Evolutionary conservation across 2,797 vertebrate genomes (phyloP).

Genomic region (Periparus ater): DNA sequence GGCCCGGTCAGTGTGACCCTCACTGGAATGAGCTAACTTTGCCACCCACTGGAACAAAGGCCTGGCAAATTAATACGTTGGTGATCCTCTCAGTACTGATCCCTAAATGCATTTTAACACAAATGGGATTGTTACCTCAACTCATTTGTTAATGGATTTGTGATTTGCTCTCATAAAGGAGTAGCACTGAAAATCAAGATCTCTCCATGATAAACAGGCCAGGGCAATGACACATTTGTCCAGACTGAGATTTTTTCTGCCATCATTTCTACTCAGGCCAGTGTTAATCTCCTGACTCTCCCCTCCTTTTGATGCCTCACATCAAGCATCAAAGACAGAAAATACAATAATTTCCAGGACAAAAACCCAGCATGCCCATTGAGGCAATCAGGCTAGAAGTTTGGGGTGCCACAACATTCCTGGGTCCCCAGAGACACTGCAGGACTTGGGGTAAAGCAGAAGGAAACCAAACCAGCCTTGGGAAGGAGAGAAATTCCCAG

Average conservation of each 20-base stretch:
- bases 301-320: neutral
- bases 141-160: constrained; percentile 67
- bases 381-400: neutral
- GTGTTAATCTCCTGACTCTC: neutral
- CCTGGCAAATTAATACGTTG: constrained; percentile 29
- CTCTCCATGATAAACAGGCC: constrained; percentile 18
- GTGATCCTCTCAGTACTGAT: constrained; percentile 60
- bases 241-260: neutral
- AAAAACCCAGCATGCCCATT: neutral
- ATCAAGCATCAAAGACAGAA: neutral
- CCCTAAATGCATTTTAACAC: constrained; percentile 54
- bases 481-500: constrained; percentile 5
- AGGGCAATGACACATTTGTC: neutral
- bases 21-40: constrained; percentile 4
- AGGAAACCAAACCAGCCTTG: neutral
- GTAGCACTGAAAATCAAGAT: constrained; percentile 49
- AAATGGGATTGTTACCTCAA: constrained; percentile 67
- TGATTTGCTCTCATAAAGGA: constrained; percentile 40
- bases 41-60: constrained; percentile 25
- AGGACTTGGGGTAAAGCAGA: neutral
- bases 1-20: neutral
- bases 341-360: neutral
- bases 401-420: neutral
- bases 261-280: neutral
- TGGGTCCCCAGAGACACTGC: neutral